Evolutionary conservation across 92 coral and sea anemone genomes (phyloP).

Genomic region (Paragorgia papillata): DNA sequence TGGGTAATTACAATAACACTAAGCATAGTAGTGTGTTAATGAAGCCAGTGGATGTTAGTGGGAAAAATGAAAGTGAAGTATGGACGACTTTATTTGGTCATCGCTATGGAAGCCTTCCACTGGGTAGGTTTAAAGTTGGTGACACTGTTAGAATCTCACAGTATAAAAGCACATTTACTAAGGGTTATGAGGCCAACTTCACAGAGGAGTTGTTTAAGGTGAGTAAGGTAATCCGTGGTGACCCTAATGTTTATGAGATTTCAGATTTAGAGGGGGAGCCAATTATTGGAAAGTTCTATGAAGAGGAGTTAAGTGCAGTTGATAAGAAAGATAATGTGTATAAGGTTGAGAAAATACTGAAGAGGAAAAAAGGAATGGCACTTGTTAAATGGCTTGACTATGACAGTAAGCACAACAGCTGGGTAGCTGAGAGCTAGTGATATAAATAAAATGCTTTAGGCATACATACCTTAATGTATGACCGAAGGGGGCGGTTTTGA

Average conservation of each 20-base stretch:
- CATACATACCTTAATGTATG: no score
- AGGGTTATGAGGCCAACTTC: conserved; percentile 21
- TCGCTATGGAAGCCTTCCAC: no score
- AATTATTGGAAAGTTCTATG: conserved; percentile 24
- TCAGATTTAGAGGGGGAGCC: conserved; percentile 22
- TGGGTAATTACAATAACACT: no score
- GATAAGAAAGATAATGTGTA: no score
- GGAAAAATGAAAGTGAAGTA: no score
- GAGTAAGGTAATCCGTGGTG: conserved; percentile 18
- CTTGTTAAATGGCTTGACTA: conserved; percentile 18
- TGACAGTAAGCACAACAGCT: conserved; percentile 17
- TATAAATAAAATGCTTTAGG: no score
- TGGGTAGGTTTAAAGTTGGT: no score
- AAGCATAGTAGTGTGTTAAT: no score
- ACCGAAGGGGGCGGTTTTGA: no score
- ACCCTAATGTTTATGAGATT: conserved; percentile 18
- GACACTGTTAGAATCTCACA: conserved; percentile 21
- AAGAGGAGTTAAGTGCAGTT: conserved; percentile 26
- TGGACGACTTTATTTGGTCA: no score
- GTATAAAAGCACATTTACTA: conserved; percentile 5
- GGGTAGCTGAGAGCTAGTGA: conserved; percentile 18
- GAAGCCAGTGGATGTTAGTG: no score
- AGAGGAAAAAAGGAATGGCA: conserved; percentile 23
- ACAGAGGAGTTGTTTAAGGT: conserved; percentile 26
- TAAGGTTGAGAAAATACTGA: no score